phyloP scores from a whole-genome alignment of 2,797 vertebrate species.

The Sebastes oblongus region DNA sequence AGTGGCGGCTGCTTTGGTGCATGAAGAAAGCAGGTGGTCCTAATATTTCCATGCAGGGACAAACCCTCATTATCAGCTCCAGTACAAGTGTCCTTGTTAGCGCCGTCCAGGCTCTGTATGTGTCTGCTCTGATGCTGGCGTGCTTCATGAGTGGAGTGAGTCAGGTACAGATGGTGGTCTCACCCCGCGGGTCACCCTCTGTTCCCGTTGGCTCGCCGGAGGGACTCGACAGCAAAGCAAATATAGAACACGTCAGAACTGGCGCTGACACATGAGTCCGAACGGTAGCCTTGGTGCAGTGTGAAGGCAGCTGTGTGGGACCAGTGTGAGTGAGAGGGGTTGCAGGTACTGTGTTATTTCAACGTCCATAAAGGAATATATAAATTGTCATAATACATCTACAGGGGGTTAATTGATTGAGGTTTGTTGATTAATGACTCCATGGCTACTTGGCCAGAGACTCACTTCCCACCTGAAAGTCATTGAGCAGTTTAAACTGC shows the following conservation, averaged over 20 bases:
- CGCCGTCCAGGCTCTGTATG: conserved; percentile 1
- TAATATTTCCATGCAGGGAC: conserved; percentile 1
- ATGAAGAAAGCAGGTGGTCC: conserved; percentile 9
- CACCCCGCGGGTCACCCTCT: conserved; percentile 37
- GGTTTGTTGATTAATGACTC: background rate
- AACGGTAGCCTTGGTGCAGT: background rate
- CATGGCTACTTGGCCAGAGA: background rate
- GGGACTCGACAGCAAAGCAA: conserved; percentile 20
- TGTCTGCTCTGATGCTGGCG: conserved; percentile 27
- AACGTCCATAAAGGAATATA: background rate
- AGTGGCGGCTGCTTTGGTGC: background rate
- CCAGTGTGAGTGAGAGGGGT: background rate
- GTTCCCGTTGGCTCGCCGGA: conserved; percentile 14
- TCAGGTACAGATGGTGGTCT: conserved; percentile 55
- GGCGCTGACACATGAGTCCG: background rate
- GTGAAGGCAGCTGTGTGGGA: background rate
- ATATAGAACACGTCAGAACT: conserved; percentile 19
- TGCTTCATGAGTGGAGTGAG: conserved; percentile 25
- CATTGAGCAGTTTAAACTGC: background rate
- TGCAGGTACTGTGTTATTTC: background rate
- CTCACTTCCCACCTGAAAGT: background rate
- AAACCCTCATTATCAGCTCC: conserved; percentile 31
- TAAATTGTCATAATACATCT: background rate
- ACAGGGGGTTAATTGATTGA: background rate
- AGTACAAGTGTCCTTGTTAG: conserved; percentile 37